Base-by-base conservation (phyloP, 2,888 invertebrate genomes). In the Pollenia amentaria region DNA sequence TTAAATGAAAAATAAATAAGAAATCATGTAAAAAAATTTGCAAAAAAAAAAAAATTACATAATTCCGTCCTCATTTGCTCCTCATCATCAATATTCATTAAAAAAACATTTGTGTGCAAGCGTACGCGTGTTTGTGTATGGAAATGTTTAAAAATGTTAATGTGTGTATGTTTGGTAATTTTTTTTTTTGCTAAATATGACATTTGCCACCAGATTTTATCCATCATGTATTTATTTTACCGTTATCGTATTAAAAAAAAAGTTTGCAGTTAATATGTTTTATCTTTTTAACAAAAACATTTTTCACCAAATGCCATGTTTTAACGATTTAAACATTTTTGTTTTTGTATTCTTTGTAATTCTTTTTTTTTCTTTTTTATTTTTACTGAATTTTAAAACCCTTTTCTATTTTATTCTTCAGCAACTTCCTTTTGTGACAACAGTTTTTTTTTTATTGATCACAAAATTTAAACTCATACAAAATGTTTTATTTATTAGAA, bases 61-160 rank as follows among this genome's bases (percentile, higher is more conserved):
- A 78, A 78, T 21, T 44, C 1, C 46, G 11, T 42, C 64, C 44
- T 14, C 46, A 73, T 18, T 72, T 53, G n/a, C 29, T 44, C 3
- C 21, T 46, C 60, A 64, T 85, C 85, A 85, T 85, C 80, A 85
- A 85, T 85, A 85, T 76, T 85, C 80, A 80, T 85, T 79, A 85
- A 79, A 85, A 72, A 46, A 80, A 29, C 57, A 76, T 80, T 85
- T 85, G 65, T n/a, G 11, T 65, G 53, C 12, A 8, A 9, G 18
- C 2, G 16, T 18, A 55, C 18, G n/a, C n/a, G n/a, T 69, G 18
- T 18, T 21, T 44, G 16, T 62, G 21, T 65, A 1, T 18, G 14
- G 40, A 29, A 1, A 38, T 46, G 4, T 38, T 51, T 29, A 10
- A 11, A 21, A 48, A 38, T 16, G 67, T 40, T 42, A 18, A 38